Evolutionary conservation across 2,797 vertebrate genomes (phyloP), one percentile per base, ranked within the genome.

Genomic region (Choloepus didactylus): DNA sequence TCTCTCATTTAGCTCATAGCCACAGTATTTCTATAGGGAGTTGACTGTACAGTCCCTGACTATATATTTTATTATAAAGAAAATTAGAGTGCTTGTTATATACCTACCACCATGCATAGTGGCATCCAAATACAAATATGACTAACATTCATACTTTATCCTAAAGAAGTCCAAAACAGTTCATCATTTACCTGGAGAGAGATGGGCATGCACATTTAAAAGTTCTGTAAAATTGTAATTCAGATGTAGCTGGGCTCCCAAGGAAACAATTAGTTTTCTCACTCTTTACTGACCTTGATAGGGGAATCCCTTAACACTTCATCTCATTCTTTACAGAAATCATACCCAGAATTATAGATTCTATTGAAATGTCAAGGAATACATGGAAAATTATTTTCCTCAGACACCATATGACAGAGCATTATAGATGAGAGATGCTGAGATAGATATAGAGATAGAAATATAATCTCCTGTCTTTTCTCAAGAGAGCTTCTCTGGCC

Each of bases 311-410:
- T 46, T 72, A 67, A 11, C 1, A 81, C 62, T 66, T 73, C 70
- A 81, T 81, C 9, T 49, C n/a, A 31, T 66, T 81, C 12, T 11
- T 23, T 94, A 51, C 76, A 77, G 82, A 90, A 75, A 56, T 79
- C 64, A 83, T 31, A 72, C 41, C 10, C 0, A 29, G 18, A 86
- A 76, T 87, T 83, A 64, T 11, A 80, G 25, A 56, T 82, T 70
- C 59, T 66, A 31, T 56, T 87, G 44, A 89, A 95, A 95, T 75
- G 19, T 93, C 44, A 89, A 76, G 2, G 18, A 80, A 83, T 87
- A 75, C 59, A 60, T 3, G 29, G 44, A 77, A 92, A 67, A 60
- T 44, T 18, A 60, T 70, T 95, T 75, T 23, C 38, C n/a, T 77
- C 41, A 25, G 27, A 69, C 3, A 86, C 15, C 6, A 5, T 44